A percentile compares a stretch with the other conserved stretches of the same genome.
Conservation (phyloP, 2,888 invertebrate genomes). For the Ormyrus rosae region DNA sequence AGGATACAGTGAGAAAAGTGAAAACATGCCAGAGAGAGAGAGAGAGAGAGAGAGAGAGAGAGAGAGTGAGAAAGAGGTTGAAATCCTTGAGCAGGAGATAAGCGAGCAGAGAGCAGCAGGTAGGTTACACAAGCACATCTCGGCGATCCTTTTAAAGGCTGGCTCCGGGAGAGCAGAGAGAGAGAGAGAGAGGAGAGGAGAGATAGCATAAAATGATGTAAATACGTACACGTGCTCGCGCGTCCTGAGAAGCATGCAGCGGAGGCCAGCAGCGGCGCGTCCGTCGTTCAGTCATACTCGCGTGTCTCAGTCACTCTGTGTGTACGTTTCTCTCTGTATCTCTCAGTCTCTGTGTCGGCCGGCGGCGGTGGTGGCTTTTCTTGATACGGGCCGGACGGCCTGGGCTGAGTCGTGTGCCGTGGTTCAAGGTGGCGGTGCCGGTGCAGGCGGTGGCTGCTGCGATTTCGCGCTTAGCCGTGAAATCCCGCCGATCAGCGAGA, state of each 20-base stretch:
- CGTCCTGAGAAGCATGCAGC: constrained; percentile 33
- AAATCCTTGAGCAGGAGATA: too few species aligned
- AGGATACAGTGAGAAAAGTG: too few species aligned
- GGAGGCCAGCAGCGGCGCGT: constrained; percentile 10
- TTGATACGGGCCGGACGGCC: too few species aligned
- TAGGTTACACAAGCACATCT: too few species aligned
- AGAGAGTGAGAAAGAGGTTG: too few species aligned
- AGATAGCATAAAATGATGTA: background rate
- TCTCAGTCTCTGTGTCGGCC: background rate
- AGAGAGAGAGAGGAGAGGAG: background rate
- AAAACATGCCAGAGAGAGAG: too few species aligned
- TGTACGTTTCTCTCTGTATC: background rate
- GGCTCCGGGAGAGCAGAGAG: background rate
- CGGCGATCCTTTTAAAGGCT: background rate
- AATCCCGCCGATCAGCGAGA: background rate
- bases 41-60: too few species aligned
- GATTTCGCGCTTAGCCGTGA: too few species aligned
- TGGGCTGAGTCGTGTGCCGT: too few species aligned
- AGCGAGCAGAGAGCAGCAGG: too few species aligned
- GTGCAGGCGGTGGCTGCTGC: background rate
- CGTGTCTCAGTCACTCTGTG: background rate
- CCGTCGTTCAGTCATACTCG: background rate
- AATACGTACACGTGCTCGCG: constrained; percentile 44
- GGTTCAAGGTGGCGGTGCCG: too few species aligned
- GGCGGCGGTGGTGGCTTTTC: too few species aligned